Evolutionary conservation across 2,888 invertebrate species (phyloP).

Genomic region (Gnatocerus cornutus): DNA sequence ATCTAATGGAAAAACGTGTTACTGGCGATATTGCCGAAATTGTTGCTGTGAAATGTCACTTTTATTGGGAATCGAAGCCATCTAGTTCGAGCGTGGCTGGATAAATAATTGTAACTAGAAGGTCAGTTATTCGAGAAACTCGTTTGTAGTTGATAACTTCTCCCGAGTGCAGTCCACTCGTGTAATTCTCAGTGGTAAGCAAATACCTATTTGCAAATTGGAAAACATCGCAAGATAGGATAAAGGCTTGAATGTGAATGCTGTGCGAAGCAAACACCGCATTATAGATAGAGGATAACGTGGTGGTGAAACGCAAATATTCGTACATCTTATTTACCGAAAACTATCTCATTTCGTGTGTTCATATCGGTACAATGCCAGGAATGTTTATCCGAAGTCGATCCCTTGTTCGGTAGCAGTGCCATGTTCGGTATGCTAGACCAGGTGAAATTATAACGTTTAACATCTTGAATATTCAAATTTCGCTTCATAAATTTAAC

Average conservation of each 20-base stretch:
- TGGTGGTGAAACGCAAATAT: slow-evolving; percentile 33
- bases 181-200: slow-evolving; percentile 9
- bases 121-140: not conserved
- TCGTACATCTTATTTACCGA: slow-evolving; percentile 41
- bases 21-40: not conserved
- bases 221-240: slow-evolving; percentile 15
- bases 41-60: too few relatives aligned
- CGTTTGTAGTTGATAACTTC: slow-evolving; percentile 1
- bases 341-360: slow-evolving; percentile 43
- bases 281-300: slow-evolving; percentile 29
- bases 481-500: slow-evolving; percentile 39
- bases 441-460: slow-evolving; percentile 37
- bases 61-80: too few relatives aligned
- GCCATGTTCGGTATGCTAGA: slow-evolving; percentile 26
- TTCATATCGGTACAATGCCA: slow-evolving; percentile 36
- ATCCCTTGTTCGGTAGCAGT: slow-evolving; percentile 34
- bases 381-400: slow-evolving; percentile 42
- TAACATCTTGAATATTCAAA: slow-evolving; percentile 47
- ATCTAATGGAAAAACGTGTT: not conserved
- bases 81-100: too few relatives aligned
- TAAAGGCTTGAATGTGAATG: slow-evolving; percentile 27
- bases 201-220: slow-evolving; percentile 36
- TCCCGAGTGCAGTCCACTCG: not conserved
- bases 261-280: slow-evolving; percentile 33
- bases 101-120: not conserved